Evolutionary conservation across 2,888 invertebrate genomes (phyloP).

Genomic region (Deilephila porcellus): DNA sequence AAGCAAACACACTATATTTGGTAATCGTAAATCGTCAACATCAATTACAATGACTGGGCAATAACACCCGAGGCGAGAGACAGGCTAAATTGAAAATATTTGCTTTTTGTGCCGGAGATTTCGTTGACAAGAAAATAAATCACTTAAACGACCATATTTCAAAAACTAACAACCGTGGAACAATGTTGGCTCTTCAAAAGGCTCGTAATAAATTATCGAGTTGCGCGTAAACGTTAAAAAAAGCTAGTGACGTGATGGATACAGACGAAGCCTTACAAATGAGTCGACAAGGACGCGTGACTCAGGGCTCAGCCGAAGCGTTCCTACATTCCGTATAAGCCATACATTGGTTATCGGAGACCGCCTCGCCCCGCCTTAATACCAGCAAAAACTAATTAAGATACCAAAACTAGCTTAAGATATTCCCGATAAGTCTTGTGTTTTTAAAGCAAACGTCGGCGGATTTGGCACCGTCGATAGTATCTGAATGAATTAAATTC

Average conservation of each 20-base stretch:
- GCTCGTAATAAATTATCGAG: constrained; percentile 6
- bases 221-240: background rate
- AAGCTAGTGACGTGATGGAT: constrained; percentile 10
- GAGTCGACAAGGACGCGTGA: constrained; percentile 64
- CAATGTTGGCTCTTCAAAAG: background rate
- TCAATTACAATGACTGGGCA: background rate
- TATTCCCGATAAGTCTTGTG: background rate
- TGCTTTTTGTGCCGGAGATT: background rate
- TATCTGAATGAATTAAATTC: no score
- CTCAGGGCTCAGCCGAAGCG: constrained; percentile 61
- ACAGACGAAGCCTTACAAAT: constrained; percentile 54
- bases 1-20: background rate
- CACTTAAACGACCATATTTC: constrained; percentile 3
- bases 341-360: constrained; percentile 30
- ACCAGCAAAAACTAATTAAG: constrained; percentile 6
- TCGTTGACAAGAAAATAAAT: constrained; percentile 5
- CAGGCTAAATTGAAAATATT: background rate
- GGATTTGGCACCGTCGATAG: background rate
- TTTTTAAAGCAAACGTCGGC: background rate
- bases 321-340: constrained; percentile 57
- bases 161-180: background rate
- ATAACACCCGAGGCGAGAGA: background rate
- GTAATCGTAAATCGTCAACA: background rate
- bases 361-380: background rate
- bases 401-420: background rate